A percentile compares a stretch with the other conserved stretches of the same genome.
phyloP scores from a whole-genome alignment of 1,140 invertebrate genomes.

The Leucophenga varia region DNA sequence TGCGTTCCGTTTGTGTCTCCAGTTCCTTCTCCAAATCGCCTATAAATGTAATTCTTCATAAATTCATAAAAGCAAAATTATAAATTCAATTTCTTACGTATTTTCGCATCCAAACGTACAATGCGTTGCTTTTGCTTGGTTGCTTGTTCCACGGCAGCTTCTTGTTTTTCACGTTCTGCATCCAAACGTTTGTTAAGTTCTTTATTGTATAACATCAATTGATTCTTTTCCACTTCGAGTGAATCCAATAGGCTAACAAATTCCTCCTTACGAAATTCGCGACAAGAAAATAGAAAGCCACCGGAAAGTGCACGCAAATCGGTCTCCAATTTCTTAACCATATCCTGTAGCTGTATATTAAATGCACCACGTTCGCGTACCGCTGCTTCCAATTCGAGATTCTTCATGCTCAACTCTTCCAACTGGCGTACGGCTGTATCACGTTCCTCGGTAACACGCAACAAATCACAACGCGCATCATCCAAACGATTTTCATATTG shows the following conservation, averaged over 20 bases:
- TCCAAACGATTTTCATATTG: conserved; percentile 51
- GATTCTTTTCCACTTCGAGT: conserved; percentile 61
- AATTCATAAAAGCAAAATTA: neutral
- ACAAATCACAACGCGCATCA: conserved; percentile 61
- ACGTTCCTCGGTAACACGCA: conserved; percentile 34
- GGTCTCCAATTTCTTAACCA: conserved; percentile 34
- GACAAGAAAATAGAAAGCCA: conserved; percentile 48
- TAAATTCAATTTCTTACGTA: conserved; percentile 16
- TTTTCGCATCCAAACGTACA: conserved; percentile 37
- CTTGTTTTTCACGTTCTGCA: conserved; percentile 55
- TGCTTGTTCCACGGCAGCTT: conserved; percentile 23
- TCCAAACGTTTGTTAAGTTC: conserved; percentile 59
- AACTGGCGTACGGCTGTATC: conserved; percentile 24
- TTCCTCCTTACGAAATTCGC: conserved; percentile 51
- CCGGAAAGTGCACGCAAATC: conserved; percentile 45
- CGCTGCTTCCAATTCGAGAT: conserved; percentile 29
- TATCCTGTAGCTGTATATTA: conserved; percentile 24
- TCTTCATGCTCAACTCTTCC: conserved; percentile 35
- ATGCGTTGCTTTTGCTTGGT: conserved; percentile 40
- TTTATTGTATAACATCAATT: conserved; percentile 60
- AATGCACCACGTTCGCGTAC: conserved; percentile 25
- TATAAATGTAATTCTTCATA: neutral
- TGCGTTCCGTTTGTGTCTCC: conserved; percentile 38
- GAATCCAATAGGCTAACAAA: conserved; percentile 54
- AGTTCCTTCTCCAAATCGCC: conserved; percentile 45